Evolutionary conservation across 2,113 vertebrate species (phyloP), one percentile per base, ranked within the genome.

Genomic region (Labeo catla): DNA sequence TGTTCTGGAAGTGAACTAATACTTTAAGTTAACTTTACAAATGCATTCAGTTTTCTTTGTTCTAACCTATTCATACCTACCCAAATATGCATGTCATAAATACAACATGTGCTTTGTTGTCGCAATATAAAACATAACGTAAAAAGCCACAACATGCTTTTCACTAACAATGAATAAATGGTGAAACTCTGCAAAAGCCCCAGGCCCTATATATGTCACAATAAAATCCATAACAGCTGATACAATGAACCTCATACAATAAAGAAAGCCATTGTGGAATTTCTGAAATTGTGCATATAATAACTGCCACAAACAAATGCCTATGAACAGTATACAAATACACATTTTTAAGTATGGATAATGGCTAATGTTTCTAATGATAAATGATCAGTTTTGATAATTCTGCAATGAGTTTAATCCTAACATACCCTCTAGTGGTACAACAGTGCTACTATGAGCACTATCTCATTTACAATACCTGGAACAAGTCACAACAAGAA

Each of bases 341-440:
- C n/a, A 54, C 23, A 52, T 52, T 34, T 21, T 78, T 2, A 57
- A 19, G 28, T 78, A 43, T 7, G 15, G 2, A 70, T 15, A 16
- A 39, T 52, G 50, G 8, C 45, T 36, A 15, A 73, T 23, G 19
- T 39, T 57, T 57, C 50, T 72, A n/a, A 39, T 43, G 36, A 61
- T 12, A 6, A 7, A 43, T 16, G 4, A 59, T 74, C 21, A 50
- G 19, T 74, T 34, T 77, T n/a, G 34, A 54, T 78, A 50, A 59
- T 52, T 23, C 19, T 80, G 36, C n/a, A 45, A 47, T 80, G 9
- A 47, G 68, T 23, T 19, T 28, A 47, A 79, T 57, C 12, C n/a
- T 80, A 49, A 52, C 16, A 52, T 23, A 21, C 63, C 84, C 77
- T 80, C 84, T 86, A 86, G 63, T 73, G 76, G 84, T 36, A 28